Conservation (phyloP, 2,113 vertebrate genomes). For the Polypterus bichir region DNA sequence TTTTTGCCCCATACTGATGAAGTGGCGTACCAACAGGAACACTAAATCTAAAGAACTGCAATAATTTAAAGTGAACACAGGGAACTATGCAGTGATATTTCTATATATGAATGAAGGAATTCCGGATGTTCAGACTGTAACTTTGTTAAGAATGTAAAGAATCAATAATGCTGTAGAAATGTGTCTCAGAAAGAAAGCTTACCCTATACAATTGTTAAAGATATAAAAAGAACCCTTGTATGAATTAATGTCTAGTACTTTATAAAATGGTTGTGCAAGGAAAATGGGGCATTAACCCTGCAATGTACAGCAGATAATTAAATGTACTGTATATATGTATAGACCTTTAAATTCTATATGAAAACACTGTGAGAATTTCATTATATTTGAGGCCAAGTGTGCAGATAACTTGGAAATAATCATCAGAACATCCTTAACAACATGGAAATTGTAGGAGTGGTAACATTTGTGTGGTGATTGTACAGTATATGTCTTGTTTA, state of each 20-base stretch:
- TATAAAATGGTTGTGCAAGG: conserved; percentile 50
- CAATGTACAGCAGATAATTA: too few relatives aligned
- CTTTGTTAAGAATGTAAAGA: conserved; percentile 19
- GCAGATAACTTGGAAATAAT: conserved; percentile 49
- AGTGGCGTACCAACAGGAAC: conserved; percentile 5
- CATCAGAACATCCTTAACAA: conserved; percentile 46
- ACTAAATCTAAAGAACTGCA: conserved; percentile 56
- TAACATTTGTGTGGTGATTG: conserved; percentile 62
- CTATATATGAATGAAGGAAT: conserved; percentile 23
- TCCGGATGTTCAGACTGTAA: conserved; percentile 28
- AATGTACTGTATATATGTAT: conserved; percentile 8
- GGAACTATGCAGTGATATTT: conserved; percentile 87
- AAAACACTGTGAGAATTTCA: conserved; percentile 65
- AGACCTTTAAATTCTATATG: conserved; percentile 24
- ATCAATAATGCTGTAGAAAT: conserved; percentile 19
- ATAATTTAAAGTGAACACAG: conserved; percentile 76
- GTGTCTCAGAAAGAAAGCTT: conserved; percentile 23
- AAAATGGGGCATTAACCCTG: conserved; percentile 62
- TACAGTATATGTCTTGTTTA: conserved; percentile 61
- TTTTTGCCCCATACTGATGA: conserved; percentile 90
- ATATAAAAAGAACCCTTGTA: conserved; percentile 27
- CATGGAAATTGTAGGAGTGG: conserved; percentile 32
- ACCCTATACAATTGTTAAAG: conserved; percentile 17
- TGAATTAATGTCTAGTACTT: conserved; percentile 51
- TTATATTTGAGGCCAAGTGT: conserved; percentile 51